Evolutionary conservation across 2,888 invertebrate genomes (phyloP), one percentile per base, ranked within the genome.

Genomic region (Xestia xanthographa): DNA sequence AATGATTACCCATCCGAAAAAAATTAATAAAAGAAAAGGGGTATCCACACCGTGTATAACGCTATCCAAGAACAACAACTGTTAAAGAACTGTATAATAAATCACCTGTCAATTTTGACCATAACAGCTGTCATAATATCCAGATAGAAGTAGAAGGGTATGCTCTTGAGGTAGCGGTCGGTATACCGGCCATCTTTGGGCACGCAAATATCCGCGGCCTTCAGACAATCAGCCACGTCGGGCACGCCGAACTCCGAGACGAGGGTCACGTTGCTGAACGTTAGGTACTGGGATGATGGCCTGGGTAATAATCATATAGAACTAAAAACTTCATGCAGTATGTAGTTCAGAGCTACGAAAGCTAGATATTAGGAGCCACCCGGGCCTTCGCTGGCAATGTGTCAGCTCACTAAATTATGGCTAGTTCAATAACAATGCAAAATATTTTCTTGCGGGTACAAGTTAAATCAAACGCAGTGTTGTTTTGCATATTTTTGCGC

Each of bases 221-320:
- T 92, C 17, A 94, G 87, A 72, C 96, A 95, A 48, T 97, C 97
- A 0, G 87, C 72, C 0, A 94, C 93, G 0, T 92, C 92, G 0
- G 97, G 97, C 65, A 98, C 88, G 0, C 98, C 98, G 87, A 97
- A 97, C 5, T 97, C 97, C 0, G 98, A 97, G 4, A 98, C 96
- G 66, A 98, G 91, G 0, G 97, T 98, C 29, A 98, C 91, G 90
- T 98, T 98, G 73, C 97, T 97, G 92, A 98, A 98, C 0, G 97
- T 97, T 53, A 97, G 90, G 89, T 97, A 95, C 38, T 93, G 89
- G 0, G 95, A 93, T 4, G 94, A 90, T 22, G 95, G 94, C 1
- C 97, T 97, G 50, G 41, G 22, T 2, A 20, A 12, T 41, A 41
- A 41, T 41, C 9, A 41, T 41, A 41, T 2, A 38, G 8, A 41